phyloP scores from a whole-genome alignment of 2,113 vertebrate genomes.

The Eurystomus gularis region DNA sequence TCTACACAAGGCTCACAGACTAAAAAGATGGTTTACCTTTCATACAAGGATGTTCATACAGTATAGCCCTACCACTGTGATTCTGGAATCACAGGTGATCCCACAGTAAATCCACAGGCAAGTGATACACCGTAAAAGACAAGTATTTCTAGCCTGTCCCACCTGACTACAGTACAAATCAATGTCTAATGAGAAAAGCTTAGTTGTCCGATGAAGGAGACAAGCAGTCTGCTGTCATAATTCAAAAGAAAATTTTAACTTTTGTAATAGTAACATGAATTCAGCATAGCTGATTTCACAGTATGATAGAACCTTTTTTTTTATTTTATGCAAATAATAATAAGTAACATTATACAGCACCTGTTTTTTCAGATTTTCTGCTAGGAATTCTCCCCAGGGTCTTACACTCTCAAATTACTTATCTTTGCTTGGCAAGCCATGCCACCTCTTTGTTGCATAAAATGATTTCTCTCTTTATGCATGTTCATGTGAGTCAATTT shows the following conservation, averaged over 20 bases:
- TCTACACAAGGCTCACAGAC: not conserved
- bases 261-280: not conserved
- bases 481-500: not conserved
- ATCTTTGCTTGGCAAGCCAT: conserved; percentile 7
- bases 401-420: conserved; percentile 37
- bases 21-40: not conserved
- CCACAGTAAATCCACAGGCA: not conserved
- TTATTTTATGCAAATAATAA: not conserved
- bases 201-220: not conserved
- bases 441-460: not conserved
- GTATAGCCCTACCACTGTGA: not conserved
- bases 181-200: not conserved
- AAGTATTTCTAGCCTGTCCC: not conserved
- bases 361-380: conserved; percentile 8
- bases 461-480: conserved; percentile 34
- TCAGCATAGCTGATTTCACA: not conserved
- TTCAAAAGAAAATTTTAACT: not conserved
- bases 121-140: not conserved
- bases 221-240: not conserved
- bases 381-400: not conserved
- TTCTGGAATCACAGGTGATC: not conserved
- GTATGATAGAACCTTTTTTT: not conserved
- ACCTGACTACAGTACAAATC: not conserved
- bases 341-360: not conserved
- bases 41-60: not conserved